Conservation (phyloP, 2,113 vertebrate species). For the Gobiocypris rarus region DNA sequence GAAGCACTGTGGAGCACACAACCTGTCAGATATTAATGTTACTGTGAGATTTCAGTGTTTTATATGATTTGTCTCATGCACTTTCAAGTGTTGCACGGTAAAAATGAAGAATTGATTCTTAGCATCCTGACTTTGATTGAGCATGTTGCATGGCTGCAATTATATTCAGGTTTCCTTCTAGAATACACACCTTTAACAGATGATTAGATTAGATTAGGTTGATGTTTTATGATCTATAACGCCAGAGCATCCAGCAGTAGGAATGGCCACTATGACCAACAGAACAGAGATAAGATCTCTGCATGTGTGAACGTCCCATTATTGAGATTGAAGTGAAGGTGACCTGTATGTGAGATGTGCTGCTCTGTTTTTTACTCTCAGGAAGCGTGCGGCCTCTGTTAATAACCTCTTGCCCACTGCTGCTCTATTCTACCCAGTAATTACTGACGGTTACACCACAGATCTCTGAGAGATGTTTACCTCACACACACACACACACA, state of each 20-base stretch:
- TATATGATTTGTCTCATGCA: not conserved
- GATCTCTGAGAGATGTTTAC: not conserved
- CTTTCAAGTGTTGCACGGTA: not conserved
- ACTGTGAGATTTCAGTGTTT: not conserved
- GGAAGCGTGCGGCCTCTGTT: not conserved
- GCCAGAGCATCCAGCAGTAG: not conserved
- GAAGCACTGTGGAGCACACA: not conserved
- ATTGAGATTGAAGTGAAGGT: conserved; percentile 11
- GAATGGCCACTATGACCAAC: not conserved
- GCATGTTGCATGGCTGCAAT: not conserved
- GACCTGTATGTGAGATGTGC: conserved; percentile 18
- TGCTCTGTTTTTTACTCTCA: not conserved
- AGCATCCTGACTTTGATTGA: not conserved
- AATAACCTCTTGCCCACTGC: not conserved
- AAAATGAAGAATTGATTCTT: not conserved
- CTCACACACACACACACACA: not conserved
- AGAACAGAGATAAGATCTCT: not conserved
- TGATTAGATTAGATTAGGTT: not conserved
- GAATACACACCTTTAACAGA: not conserved
- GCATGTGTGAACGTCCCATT: not conserved
- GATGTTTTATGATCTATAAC: not conserved
- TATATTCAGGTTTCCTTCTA: not conserved
- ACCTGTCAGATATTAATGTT: not conserved
- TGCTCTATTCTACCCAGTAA: not conserved
- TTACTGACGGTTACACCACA: not conserved